phyloP scores from a whole-genome alignment of 2,113 vertebrate genomes.

The Neogobius melanostomus region DNA sequence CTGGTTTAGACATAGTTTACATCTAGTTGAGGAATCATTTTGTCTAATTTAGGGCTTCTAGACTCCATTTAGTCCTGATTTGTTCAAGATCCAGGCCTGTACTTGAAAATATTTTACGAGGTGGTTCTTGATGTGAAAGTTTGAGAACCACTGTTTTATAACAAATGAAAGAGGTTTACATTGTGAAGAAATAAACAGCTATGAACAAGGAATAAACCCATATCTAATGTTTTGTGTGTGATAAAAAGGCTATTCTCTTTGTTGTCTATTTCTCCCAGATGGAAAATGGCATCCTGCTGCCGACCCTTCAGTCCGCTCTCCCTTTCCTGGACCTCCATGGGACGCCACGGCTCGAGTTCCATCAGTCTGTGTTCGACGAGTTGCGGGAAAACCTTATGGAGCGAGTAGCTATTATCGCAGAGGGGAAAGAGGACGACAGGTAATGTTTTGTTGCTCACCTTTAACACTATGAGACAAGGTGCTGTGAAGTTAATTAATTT shows the following conservation, averaged over 20 bases:
- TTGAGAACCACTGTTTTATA: too few relatives aligned
- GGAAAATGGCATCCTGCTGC: slow-evolving; percentile 95
- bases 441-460: slow-evolving; percentile 32
- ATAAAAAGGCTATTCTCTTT: not conserved
- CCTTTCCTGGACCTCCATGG: slow-evolving; percentile 97
- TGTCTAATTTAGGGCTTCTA: too few relatives aligned
- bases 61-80: too few relatives aligned
- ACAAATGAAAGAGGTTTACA: too few relatives aligned
- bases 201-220: too few relatives aligned
- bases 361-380: slow-evolving; percentile 98
- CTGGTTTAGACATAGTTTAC: too few relatives aligned
- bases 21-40: too few relatives aligned
- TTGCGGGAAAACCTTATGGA: slow-evolving; percentile 95
- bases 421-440: slow-evolving; percentile 93
- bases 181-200: too few relatives aligned
- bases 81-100: too few relatives aligned
- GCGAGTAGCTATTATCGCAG: slow-evolving; percentile 89
- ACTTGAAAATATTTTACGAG: too few relatives aligned
- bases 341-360: slow-evolving; percentile 93
- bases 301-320: slow-evolving; percentile 93
- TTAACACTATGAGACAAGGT: not conserved
- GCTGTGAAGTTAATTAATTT: not conserved
- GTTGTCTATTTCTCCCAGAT: slow-evolving; percentile 68
- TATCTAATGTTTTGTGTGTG: too few relatives aligned
- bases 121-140: too few relatives aligned